Conservation (phyloP, 2,113 vertebrate genomes). For the Lontra canadensis region DNA sequence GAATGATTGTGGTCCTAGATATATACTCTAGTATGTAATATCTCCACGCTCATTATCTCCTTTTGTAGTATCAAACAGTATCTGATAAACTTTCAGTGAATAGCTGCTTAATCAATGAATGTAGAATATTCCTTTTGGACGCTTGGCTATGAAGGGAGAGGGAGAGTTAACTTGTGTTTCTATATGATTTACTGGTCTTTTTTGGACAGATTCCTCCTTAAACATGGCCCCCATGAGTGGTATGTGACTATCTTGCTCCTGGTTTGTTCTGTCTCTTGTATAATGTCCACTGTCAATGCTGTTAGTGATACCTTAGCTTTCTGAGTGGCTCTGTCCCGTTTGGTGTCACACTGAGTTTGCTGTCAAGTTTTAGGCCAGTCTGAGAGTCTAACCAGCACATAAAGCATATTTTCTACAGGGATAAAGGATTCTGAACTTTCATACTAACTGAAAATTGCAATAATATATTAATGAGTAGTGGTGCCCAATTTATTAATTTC, state of each 20-base stretch:
- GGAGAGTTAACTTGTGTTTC: background rate
- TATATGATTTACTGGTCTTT: background rate
- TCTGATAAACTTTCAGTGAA: background rate
- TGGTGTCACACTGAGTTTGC: background rate
- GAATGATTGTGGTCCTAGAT: background rate
- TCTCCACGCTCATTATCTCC: background rate
- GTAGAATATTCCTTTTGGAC: background rate
- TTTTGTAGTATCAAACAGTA: background rate
- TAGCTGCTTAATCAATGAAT: background rate
- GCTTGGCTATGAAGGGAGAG: background rate
- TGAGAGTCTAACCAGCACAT: background rate
- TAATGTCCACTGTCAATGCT: background rate
- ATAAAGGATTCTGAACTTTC: background rate
- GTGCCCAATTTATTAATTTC: conserved; percentile 26
- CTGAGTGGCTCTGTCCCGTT: background rate
- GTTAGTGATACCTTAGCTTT: background rate
- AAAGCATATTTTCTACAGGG: background rate
- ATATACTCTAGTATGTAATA: background rate
- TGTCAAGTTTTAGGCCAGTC: background rate
- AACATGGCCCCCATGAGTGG: background rate
- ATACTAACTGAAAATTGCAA: background rate
- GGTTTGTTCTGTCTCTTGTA: background rate
- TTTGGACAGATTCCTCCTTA: background rate
- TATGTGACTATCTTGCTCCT: background rate
- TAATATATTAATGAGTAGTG: background rate